Base-by-base conservation (phyloP, 64 coral and sea anemone genomes). In the Montipora efflorescens region DNA sequence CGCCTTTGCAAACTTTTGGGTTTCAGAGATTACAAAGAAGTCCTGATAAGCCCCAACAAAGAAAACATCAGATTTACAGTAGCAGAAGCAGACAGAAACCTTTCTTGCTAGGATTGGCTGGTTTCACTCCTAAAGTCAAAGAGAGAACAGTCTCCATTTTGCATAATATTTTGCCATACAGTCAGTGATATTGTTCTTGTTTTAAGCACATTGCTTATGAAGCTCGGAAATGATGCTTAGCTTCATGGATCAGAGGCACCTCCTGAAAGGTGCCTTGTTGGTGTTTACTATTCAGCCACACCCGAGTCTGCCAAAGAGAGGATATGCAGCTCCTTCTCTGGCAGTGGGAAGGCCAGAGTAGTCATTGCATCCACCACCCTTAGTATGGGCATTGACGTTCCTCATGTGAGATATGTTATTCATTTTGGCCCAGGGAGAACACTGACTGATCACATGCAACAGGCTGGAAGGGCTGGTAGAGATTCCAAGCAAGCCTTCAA, bases 281-380 rank as follows among this genome's bases (percentile, higher is more conserved):
- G 16, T 19, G 92, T 88, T 55, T 88, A 88, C 67, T 93, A 93
- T 74, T 93, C 92, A 45, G 84, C 92, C 15, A 93, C 64, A 4
- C 92, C 92, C 43, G 84, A 80, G 13, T 77, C 91, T 67, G 57
- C 74, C n/a, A 93, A 93, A 71, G 67, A 48, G 13, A 77, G 74
- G 53, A 76, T 94, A 13, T 73, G 48, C 48, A 82, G 47, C 52
- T 94, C 92, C 67, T 95, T 95, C 67, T 90, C 70, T 83, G 88
- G 71, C 22, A 76, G 59, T 90, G 94, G 94, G 28, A 45, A 49
- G 28, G 7, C 74, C 19, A 92, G 89, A 89, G 90, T 92, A 12
- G 94, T 88, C 9, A 91, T 92, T 25, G 94, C 90, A 64, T 92
- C 94, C 43, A 92, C 90, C 47, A 82, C 94, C 18, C 76, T 96